Percentiles rank a stretch among this genome's conserved stretches.
Evolutionary conservation across 2,888 invertebrate genomes (phyloP).

Genomic region (Miltochrista miniata): DNA sequence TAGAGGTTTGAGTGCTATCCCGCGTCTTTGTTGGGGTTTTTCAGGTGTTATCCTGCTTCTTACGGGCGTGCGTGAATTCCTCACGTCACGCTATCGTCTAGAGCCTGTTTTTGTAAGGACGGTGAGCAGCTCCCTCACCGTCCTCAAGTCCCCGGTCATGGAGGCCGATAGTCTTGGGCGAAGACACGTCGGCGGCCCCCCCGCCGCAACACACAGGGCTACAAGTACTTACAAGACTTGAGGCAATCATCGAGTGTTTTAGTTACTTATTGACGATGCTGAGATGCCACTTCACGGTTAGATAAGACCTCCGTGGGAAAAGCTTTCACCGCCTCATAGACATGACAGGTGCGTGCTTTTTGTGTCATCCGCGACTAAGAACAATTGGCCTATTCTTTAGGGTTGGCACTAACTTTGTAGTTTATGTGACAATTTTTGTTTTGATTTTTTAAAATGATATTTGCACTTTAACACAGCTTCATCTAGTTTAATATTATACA

Average conservation of each 20-base stretch:
- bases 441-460: neutral
- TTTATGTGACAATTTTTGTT: neutral
- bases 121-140: too few relatives aligned
- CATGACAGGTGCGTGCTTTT: conserved; percentile 39
- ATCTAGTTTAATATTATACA: neutral
- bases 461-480: too few relatives aligned
- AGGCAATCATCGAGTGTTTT: conserved; percentile 10
- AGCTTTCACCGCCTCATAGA: conserved; percentile 41
- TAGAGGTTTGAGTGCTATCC: too few relatives aligned
- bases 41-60: too few relatives aligned
- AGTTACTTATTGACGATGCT: conserved; percentile 4
- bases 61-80: too few relatives aligned
- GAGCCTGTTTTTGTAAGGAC: too few relatives aligned
- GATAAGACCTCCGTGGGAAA: conserved; percentile 59
- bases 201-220: too few relatives aligned
- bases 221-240: neutral
- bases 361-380: conserved; percentile 42
- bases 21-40: too few relatives aligned
- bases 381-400: conserved; percentile 31
- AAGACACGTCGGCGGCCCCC: too few relatives aligned
- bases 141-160: too few relatives aligned
- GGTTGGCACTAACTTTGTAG: conserved; percentile 17
- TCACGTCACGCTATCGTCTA: too few relatives aligned
- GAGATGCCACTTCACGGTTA: conserved; percentile 45
- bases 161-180: too few relatives aligned